Percentiles rank a stretch among this genome's conserved stretches.
Conservation (phyloP, 1,140 invertebrate genomes). For the Pachyrhynchus sulphureomaculatus region DNA sequence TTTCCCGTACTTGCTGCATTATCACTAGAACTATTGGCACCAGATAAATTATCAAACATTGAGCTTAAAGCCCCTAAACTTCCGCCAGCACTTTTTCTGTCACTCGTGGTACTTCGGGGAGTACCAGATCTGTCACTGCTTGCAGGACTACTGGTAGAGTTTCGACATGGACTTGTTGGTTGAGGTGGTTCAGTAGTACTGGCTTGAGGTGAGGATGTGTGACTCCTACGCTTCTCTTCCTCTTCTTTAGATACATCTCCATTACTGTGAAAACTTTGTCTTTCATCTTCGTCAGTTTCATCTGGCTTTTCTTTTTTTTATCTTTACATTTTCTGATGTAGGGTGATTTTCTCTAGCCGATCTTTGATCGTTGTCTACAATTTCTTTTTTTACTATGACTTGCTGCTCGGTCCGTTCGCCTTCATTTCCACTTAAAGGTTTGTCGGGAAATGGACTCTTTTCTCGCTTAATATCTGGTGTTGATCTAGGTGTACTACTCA, state of each 20-base stretch:
- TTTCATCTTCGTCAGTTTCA: slow-evolving; percentile 57
- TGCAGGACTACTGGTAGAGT: slow-evolving; percentile 66
- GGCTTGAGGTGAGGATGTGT: slow-evolving; percentile 58
- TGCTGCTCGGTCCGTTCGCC: slow-evolving; percentile 53
- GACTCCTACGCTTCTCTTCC: slow-evolving; percentile 45
- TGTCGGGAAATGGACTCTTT: slow-evolving; percentile 53
- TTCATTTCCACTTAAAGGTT: slow-evolving; percentile 47
- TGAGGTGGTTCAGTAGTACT: slow-evolving; percentile 48
- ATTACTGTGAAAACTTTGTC: slow-evolving; percentile 56
- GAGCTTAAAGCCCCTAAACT: slow-evolving; percentile 82
- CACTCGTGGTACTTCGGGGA: slow-evolving; percentile 65
- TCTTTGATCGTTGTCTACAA: slow-evolving; percentile 41
- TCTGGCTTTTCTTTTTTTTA: slow-evolving; percentile 59
- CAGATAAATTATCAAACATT: slow-evolving; percentile 84
- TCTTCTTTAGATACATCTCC: slow-evolving; percentile 46
- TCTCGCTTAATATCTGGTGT: slow-evolving; percentile 69
- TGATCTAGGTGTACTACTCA: slow-evolving; percentile 69
- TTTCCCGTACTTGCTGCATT: slow-evolving; percentile 48
- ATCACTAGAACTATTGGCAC: slow-evolving; percentile 55
- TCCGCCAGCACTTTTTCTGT: slow-evolving; percentile 53
- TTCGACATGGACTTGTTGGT: slow-evolving; percentile 60
- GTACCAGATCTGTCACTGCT: slow-evolving; percentile 73
- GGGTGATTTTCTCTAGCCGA: slow-evolving; percentile 22
- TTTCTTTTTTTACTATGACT: slow-evolving; percentile 45
- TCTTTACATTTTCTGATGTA: slow-evolving; percentile 29